phyloP scores from a whole-genome alignment of 1,140 invertebrate species.

The Bombus picipes region DNA sequence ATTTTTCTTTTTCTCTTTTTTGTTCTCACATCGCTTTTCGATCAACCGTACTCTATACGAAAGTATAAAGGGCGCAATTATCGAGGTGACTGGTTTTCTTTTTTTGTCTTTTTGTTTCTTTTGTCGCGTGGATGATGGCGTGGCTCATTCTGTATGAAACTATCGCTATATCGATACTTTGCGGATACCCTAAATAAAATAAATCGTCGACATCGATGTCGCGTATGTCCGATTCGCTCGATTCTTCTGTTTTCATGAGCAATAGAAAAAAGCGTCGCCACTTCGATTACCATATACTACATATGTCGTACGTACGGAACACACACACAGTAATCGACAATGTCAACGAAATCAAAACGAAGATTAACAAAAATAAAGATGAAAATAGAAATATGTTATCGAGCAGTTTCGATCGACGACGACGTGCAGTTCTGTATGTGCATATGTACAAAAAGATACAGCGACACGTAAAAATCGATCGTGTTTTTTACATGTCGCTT shows the following conservation, averaged over 20 bases:
- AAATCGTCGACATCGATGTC: slow-evolving; percentile 41
- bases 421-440: slow-evolving; percentile 23
- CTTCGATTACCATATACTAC: slow-evolving; percentile 5
- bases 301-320: not conserved
- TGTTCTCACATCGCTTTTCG: not conserved
- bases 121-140: slow-evolving; percentile 26
- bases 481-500: not conserved
- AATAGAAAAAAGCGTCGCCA: slow-evolving; percentile 26
- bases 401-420: slow-evolving; percentile 7
- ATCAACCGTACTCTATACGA: slow-evolving; percentile 36
- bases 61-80: slow-evolving; percentile 56
- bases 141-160: slow-evolving; percentile 5
- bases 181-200: slow-evolving; percentile 43
- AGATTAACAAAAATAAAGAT: not conserved
- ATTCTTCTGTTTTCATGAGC: slow-evolving; percentile 2
- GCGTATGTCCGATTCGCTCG: slow-evolving; percentile 37
- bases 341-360: slow-evolving; percentile 27
- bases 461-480: not conserved
- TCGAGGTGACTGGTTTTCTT: not conserved
- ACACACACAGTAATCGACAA: slow-evolving; percentile 4
- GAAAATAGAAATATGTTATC: not conserved
- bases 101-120: slow-evolving; percentile 27
- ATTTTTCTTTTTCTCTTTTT: not conserved
- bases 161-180: slow-evolving; percentile 24
- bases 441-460: slow-evolving; percentile 40